Evolutionary conservation across 30 jellyfish, hydroid and myxozoan genomes (phyloP).

Genomic region (Pseudorhiza aurosa): DNA sequence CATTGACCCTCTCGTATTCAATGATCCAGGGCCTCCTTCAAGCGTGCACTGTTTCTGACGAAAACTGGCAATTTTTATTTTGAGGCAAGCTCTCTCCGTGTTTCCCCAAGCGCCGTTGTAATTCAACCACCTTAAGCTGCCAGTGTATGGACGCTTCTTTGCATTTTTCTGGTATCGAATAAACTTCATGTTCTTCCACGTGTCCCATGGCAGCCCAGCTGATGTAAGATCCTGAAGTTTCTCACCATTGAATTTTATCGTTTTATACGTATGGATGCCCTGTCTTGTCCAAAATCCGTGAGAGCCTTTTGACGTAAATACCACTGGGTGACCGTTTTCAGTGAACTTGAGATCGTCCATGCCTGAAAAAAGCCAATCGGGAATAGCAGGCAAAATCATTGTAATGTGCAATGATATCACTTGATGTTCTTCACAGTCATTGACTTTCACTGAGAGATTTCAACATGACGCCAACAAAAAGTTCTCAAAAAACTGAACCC

Average conservation of each 20-base stretch:
- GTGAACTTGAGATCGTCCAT: not conserved
- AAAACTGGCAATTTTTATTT: not conserved
- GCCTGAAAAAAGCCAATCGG: not conserved
- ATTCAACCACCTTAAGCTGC: constrained; percentile 2
- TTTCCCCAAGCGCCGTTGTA: constrained; percentile 15
- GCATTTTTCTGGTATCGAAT: not conserved
- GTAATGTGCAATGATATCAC: no score
- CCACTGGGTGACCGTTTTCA: constrained; percentile 9
- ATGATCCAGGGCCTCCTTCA: constrained; percentile 3
- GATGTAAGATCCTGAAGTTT: constrained; percentile 2
- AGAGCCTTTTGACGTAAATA: constrained; percentile 1
- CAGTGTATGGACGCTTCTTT: not conserved
- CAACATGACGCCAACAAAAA: no score
- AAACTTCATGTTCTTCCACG: not conserved
- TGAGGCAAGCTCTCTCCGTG: not conserved
- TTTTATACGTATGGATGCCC: constrained; percentile 17
- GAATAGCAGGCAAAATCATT: no score
- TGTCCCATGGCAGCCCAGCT: constrained; percentile 1
- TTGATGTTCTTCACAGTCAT: no score
- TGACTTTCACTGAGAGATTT: no score
- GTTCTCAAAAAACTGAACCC: no score
- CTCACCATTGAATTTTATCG: not conserved
- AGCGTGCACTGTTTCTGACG: not conserved
- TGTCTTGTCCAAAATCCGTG: constrained; percentile 25
- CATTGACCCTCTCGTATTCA: not conserved